A percentile compares a stretch with the other conserved stretches of the same genome.
Conservation (phyloP, 2,888 invertebrate genomes). For the Dynastes maya region DNA sequence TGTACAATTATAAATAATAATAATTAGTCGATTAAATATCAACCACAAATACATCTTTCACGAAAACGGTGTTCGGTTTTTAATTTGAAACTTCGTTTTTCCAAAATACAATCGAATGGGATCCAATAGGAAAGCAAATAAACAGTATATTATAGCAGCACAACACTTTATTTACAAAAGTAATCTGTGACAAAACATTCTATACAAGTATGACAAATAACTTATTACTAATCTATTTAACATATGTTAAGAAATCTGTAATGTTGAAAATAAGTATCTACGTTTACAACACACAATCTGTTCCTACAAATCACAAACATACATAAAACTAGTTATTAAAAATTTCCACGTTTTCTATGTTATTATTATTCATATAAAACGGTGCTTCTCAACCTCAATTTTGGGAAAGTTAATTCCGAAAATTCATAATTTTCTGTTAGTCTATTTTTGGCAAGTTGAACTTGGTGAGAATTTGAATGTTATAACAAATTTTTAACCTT, state of each 20-base stretch:
- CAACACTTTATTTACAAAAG: slow-evolving; percentile 40
- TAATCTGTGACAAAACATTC: slow-evolving; percentile 26
- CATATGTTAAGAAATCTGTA: neutral
- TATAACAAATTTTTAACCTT: too few species aligned
- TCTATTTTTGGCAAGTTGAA: too few species aligned
- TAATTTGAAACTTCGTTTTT: too few species aligned
- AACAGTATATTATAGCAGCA: slow-evolving; percentile 18
- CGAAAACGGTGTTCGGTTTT: too few species aligned
- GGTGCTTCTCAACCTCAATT: too few species aligned
- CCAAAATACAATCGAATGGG: too few species aligned
- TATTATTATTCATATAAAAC: neutral
- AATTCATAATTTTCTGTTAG: too few species aligned
- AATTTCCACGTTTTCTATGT: neutral
- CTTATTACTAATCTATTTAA: neutral
- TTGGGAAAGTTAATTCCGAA: too few species aligned
- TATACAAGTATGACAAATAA: slow-evolving; percentile 26
- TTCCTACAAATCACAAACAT: slow-evolving; percentile 6
- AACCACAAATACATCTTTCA: too few species aligned
- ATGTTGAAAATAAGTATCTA: neutral
- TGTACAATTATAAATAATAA: too few species aligned
- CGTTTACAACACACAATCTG: slow-evolving; percentile 12
- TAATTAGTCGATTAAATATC: too few species aligned
- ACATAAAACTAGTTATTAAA: slow-evolving; percentile 5
- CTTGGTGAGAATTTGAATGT: too few species aligned
- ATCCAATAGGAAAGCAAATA: neutral